Conservation (phyloP, 2,113 vertebrate genomes). For the Sinosuthora webbiana region DNA sequence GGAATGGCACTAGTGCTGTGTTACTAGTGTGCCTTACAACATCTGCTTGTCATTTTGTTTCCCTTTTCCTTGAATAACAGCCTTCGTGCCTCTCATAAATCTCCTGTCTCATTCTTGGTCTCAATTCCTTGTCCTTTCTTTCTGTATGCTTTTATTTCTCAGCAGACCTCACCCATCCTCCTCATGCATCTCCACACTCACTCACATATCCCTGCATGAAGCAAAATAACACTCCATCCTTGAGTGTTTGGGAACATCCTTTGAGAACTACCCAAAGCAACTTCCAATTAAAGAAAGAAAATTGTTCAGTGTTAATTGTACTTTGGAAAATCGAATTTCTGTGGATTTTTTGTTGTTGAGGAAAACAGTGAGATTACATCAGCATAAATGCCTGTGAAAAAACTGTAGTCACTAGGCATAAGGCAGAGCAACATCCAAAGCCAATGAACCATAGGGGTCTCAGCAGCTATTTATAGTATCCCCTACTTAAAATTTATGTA, state of each 20-base stretch:
- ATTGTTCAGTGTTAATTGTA: background rate
- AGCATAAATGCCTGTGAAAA: slow-evolving; percentile 12
- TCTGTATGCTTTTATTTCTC: background rate
- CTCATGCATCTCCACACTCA: background rate
- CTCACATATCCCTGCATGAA: background rate
- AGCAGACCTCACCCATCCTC: background rate
- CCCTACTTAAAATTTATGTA: slow-evolving; percentile 49
- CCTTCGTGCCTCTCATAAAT: background rate
- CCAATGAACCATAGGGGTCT: slow-evolving; percentile 48
- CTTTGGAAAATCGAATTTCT: background rate
- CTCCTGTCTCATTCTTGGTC: background rate
- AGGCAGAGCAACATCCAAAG: slow-evolving; percentile 36
- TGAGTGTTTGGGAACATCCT: too few species aligned
- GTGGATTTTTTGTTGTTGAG: background rate
- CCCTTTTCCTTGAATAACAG: background rate
- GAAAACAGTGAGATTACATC: background rate
- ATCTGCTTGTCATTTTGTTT: background rate
- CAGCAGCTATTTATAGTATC: slow-evolving; percentile 32
- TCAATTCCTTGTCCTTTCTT: background rate
- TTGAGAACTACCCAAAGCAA: background rate
- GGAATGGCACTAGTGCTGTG: background rate
- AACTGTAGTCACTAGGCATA: slow-evolving; percentile 15
- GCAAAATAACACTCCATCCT: background rate
- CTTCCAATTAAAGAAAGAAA: background rate
- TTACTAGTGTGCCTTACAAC: background rate